These are phyloP conservation scores for Abramis brama DNA, from an alignment of 2,113 vertebrate genomes.

Conservation along the genomic window DNA sequence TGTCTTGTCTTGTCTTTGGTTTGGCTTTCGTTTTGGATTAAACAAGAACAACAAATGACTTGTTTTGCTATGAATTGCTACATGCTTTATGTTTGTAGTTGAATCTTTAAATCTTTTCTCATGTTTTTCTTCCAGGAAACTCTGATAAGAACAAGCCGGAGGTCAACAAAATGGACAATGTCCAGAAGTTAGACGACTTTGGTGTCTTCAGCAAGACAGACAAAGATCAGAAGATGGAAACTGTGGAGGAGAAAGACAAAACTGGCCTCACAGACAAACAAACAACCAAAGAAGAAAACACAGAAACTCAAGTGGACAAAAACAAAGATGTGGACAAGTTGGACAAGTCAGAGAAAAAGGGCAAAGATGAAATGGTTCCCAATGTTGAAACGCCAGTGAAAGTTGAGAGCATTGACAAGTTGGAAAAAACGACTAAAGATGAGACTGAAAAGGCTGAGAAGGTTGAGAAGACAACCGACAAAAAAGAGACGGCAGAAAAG, in stretches of 20 bases:
- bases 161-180: constrained; percentile 55
- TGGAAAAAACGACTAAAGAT: constrained; percentile 25
- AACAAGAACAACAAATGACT: not conserved
- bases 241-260: constrained; percentile 39
- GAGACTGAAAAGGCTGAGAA: constrained; percentile 52
- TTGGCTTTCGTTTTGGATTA: not conserved
- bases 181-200: constrained; percentile 52
- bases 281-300: constrained; percentile 40
- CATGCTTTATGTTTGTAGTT: not conserved
- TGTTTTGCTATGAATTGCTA: not conserved
- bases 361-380: constrained; percentile 43
- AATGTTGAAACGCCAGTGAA: constrained; percentile 50
- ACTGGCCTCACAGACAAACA: constrained; percentile 29
- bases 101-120: not conserved
- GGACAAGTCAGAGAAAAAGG: constrained; percentile 28
- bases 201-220: constrained; percentile 33
- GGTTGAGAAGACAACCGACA: constrained; percentile 57
- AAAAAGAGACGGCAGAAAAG: constrained; percentile 40
- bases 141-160: constrained; percentile 60
- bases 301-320: constrained; percentile 15
- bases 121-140: constrained; percentile 56
- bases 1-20: not conserved
- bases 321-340: constrained; percentile 18
- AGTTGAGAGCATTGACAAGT: constrained; percentile 48
- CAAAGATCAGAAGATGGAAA: constrained; percentile 44